Conservation (phyloP, 37 sponge, comb jelly and placozoan genomes). For the Hexactinellida sp. region DNA sequence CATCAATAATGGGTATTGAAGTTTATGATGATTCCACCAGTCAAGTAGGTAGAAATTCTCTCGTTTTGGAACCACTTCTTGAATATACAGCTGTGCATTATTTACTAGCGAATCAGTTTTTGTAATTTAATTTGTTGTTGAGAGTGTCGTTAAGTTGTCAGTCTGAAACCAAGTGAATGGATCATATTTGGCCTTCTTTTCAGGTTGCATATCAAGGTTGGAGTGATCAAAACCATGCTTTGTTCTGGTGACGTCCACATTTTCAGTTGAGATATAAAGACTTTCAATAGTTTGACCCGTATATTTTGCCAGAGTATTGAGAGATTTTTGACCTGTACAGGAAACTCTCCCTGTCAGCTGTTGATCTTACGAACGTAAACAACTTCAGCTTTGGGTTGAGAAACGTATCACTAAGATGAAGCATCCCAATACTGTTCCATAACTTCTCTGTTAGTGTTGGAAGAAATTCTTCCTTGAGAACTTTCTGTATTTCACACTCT, state of each 20-base stretch:
- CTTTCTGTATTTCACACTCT: neutral
- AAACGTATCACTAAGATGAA: constrained; percentile 6
- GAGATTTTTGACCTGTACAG: neutral
- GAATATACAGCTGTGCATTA: neutral
- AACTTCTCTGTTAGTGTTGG: neutral
- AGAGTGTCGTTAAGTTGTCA: neutral
- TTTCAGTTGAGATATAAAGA: neutral
- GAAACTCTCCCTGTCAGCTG: neutral
- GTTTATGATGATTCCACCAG: neutral
- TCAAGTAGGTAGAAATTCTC: neutral
- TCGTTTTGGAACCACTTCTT: neutral
- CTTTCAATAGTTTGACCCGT: neutral
- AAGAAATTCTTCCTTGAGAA: neutral
- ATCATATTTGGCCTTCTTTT: neutral
- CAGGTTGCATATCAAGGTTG: neutral
- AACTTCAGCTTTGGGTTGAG: neutral
- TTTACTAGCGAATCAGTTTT: neutral
- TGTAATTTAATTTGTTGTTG: neutral
- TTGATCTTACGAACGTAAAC: constrained; percentile 11
- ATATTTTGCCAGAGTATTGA: neutral
- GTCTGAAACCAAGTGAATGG: neutral
- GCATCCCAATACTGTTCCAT: constrained; percentile 13
- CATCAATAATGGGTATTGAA: neutral
- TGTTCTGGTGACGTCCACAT: neutral
- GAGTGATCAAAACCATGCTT: neutral